Evolutionary conservation across 2,113 vertebrate species (phyloP).

Genomic region (Equus przewalskii): DNA sequence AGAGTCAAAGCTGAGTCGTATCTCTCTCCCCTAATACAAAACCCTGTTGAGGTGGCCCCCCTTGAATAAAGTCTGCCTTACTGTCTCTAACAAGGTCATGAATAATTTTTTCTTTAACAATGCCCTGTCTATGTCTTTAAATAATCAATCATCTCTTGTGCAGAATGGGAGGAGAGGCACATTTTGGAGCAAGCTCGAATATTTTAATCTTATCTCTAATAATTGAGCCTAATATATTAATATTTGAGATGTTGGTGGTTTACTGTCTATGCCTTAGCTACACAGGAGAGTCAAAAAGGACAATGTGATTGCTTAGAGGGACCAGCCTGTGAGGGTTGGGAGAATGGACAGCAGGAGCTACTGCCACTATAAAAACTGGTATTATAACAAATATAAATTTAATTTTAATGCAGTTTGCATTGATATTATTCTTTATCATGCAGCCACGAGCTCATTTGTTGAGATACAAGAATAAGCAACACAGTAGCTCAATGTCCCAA

Average conservation of each 20-base stretch:
- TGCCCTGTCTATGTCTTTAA: constrained; percentile 29
- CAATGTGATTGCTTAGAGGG: neutral
- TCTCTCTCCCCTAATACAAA: neutral
- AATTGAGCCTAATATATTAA: neutral
- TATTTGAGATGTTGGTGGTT: neutral
- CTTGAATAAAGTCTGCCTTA: neutral
- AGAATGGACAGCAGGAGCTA: neutral
- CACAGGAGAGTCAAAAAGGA: neutral
- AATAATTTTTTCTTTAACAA: neutral
- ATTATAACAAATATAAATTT: neutral
- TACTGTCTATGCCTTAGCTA: neutral
- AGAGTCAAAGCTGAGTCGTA: neutral
- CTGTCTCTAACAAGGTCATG: neutral
- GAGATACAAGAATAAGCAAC: neutral
- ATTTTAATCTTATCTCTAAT: constrained; percentile 25
- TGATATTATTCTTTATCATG: neutral
- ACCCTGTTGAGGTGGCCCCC: neutral
- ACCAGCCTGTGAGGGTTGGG: neutral
- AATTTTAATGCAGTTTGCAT: neutral
- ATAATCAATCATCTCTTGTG: neutral
- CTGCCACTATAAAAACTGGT: neutral
- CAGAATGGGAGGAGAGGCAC: neutral
- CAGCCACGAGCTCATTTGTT: neutral
- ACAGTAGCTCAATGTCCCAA: neutral
- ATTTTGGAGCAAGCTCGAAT: neutral